A percentile compares a stretch with the other conserved stretches of the same genome.
These are phyloP conservation scores for Acestrorhynchus altus DNA, from an alignment of 2,797 vertebrate genomes.

Conservation along the genomic window DNA sequence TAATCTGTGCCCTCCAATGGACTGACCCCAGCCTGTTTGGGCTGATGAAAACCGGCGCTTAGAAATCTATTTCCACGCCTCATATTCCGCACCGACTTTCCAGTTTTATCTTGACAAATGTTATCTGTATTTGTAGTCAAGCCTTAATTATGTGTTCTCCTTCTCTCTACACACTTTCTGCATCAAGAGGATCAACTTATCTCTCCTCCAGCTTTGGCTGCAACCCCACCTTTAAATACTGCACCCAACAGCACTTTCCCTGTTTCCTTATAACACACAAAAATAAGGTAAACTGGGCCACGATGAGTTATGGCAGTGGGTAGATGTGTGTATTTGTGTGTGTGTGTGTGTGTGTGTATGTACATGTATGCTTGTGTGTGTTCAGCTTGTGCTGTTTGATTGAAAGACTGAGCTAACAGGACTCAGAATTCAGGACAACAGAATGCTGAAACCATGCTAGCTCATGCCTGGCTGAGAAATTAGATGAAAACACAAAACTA, in stretches of 20 bases:
- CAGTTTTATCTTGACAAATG: conserved; percentile 68
- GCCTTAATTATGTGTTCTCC: conserved; percentile 68
- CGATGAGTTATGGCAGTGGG: conserved; percentile 38
- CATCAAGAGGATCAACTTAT: conserved; percentile 71
- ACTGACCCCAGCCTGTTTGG: conserved; percentile 51
- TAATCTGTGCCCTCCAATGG: conserved; percentile 53
- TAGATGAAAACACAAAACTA: neutral
- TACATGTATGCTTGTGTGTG: no score
- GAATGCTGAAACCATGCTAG: conserved; percentile 8
- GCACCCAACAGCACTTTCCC: conserved; percentile 66
- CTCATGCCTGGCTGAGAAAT: neutral
- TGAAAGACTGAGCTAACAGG: conserved; percentile 15
- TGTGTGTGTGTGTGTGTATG: conserved; percentile 15
- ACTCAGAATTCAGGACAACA: neutral
- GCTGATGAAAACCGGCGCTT: conserved; percentile 63
- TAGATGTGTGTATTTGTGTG: conserved; percentile 5
- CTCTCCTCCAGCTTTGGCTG: conserved; percentile 66
- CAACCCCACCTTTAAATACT: conserved; percentile 65
- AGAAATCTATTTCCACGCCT: conserved; percentile 64
- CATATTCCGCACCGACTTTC: conserved; percentile 61
- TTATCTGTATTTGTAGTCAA: conserved; percentile 58
- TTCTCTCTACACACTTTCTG: conserved; percentile 54
- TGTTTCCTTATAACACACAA: conserved; percentile 59
- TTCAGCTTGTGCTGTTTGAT: conserved; percentile 17
- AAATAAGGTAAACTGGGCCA: conserved; percentile 61